Base-by-base conservation (phyloP, 37 sponge, comb jelly and placozoan genomes). In the Ephydatia muelleri region DNA sequence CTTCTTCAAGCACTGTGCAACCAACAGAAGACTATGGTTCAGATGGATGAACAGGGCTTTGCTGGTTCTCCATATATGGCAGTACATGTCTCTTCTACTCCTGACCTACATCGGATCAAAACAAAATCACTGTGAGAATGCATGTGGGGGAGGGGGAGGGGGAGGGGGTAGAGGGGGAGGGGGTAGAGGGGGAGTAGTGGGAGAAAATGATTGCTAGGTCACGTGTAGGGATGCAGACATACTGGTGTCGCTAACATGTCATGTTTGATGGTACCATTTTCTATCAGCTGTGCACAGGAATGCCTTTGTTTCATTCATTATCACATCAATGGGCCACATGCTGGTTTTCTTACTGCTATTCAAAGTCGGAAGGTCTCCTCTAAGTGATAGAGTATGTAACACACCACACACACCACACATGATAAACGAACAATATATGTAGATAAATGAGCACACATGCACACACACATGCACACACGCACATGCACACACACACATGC, bases 101-200 rank as follows among this genome's bases (percentile, higher is more conserved):
- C 80, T 91, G 35, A 35, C 92, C 22, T 86, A 82, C 33, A 57
- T 91, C 30, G 73, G 88, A 1, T 91, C 92, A 0, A 83, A 67
- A 0, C 88, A 91, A 39, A 83, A 91, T 30, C 83, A 72, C 37
- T 1, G 92, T 91, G 49, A 87, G 88, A 76, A 36, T n/a, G 67
- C 11, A 66, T 49, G 67, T 65, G 67, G 67, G 33, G 11, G n/a
- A 25, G 78, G n/a, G 48, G 26, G 78, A 14, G 48, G 26, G 78
- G 30, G 13, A 22, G 78, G 43, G 75, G 37, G 75, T 33, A 26
- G 25, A 21, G 25, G 48, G 27, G 40, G 33, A 39, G 28, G 72
- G 30, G 19, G 38, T 25, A 5, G 73, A 13, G 4, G 72, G 6
- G 36, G 65, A 83, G 8, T 43, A 43, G 47, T 43, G 47, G 8